Evolutionary conservation across 2,888 invertebrate species (phyloP).

Genomic region (Drosophila conformis): DNA sequence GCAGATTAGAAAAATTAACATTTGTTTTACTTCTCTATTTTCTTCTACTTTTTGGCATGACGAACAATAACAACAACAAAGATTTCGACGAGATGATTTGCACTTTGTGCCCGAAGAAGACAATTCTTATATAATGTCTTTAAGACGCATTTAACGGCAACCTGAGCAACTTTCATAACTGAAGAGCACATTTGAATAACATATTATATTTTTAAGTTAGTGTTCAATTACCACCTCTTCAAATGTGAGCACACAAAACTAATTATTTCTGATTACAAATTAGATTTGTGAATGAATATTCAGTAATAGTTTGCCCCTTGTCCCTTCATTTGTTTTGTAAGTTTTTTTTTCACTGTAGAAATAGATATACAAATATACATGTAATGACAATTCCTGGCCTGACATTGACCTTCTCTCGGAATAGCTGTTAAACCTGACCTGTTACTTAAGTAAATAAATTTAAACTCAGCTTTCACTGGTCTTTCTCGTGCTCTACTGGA

Average conservation of each 20-base stretch:
- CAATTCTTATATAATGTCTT: slow-evolving; percentile 4
- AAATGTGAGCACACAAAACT: slow-evolving; percentile 7
- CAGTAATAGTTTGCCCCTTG: background rate
- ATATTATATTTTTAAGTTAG: background rate
- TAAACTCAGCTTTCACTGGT: slow-evolving; percentile 28
- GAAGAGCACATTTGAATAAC: slow-evolving; percentile 28
- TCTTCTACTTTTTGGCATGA: slow-evolving; percentile 15
- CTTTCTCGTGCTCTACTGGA: background rate
- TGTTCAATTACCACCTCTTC: slow-evolving; percentile 23
- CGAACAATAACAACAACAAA: slow-evolving; percentile 8
- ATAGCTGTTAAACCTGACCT: slow-evolving; percentile 2
- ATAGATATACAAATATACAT: slow-evolving; percentile 2
- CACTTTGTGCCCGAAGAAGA: slow-evolving; percentile 40
- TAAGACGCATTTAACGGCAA: slow-evolving; percentile 43
- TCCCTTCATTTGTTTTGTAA: slow-evolving; percentile 4
- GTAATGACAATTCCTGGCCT: slow-evolving; percentile 7
- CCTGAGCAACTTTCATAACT: slow-evolving; percentile 17
- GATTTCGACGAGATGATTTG: slow-evolving; percentile 25
- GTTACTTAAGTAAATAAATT: slow-evolving; percentile 25
- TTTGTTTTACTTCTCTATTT: slow-evolving; percentile 37
- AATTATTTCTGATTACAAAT: slow-evolving; percentile 16
- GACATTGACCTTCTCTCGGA: slow-evolving; percentile 49
- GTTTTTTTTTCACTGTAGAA: background rate
- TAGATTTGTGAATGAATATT: slow-evolving; percentile 21
- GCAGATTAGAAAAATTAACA: slow-evolving; percentile 63